Evolutionary conservation across 1,140 invertebrate species (phyloP), one percentile per base, ranked within the genome.

Genomic region (Dysdera silvatica): DNA sequence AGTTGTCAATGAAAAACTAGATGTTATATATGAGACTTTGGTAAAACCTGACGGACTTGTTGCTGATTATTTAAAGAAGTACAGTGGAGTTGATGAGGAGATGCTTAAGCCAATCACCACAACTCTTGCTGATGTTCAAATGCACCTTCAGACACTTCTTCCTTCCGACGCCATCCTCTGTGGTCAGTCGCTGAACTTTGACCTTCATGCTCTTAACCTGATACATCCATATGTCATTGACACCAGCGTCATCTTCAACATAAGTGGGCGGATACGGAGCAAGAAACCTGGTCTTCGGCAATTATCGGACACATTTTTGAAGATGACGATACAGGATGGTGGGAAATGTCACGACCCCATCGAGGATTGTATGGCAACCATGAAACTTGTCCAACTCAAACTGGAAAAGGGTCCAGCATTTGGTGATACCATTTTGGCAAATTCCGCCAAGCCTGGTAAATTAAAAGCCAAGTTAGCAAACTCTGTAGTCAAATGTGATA

Each of bases 201-300:
- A 98, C 83, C 78, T 97, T 20, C 82, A 87, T 73, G 87, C 91
- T 20, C 75, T 97, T 65, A 85, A 87, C 80, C 87, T 94, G 85
- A 89, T 91, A 83, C 93, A 97, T 81, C 93, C 93, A 0, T 97
- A 96, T 76, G 80, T 95, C 6, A 95, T 98, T 64, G 94, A 98
- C 72, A 95, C 93, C 2, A 91, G 88, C 71, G 81, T 94, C 3
- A 89, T 95, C 66, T 97, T 84, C 71, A 97, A 97, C 77, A 75
- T 92, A 20, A 84, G 85, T 37, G 92, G 92, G 1, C n/a, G n/a
- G n/a, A 77, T 85, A 28, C 81, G 84, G 60, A 69, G 69, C 26
- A 77, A 81, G 24, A 95, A 95, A 79, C 82, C 87, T 12, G 91
- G 93, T 73, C 78, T 97, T 3, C 84, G 87, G 76, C 78, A 80